Conservation (phyloP, 2,888 invertebrate genomes). For the Troilus luridus region DNA sequence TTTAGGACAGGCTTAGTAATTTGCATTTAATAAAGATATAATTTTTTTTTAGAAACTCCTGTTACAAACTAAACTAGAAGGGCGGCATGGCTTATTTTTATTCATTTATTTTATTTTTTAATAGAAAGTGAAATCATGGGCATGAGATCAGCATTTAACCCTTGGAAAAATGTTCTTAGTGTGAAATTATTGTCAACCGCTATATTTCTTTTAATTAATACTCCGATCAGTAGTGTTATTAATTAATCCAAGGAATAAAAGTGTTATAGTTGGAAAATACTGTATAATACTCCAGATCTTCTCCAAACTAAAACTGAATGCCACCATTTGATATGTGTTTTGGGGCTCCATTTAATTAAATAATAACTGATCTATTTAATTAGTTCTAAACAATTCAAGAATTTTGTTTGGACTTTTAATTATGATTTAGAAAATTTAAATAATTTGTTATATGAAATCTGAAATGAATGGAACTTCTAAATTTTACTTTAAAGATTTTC, state of each 20-base stretch:
- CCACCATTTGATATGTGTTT: no score
- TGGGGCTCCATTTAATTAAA: no score
- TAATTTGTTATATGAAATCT: no score
- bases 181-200: neutral
- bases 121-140: neutral
- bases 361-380: no score
- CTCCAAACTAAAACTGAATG: neutral
- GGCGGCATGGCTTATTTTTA: slow-evolving; percentile 31
- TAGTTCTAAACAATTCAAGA: no score
- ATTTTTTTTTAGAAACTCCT: neutral
- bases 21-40: neutral
- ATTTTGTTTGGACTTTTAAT: no score
- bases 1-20: slow-evolving; percentile 44
- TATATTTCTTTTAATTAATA: neutral
- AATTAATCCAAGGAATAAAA: neutral
- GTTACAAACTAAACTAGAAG: neutral
- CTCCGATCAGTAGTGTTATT: neutral
- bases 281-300: neutral
- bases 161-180: neutral
- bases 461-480: no score
- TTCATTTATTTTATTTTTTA: neutral
- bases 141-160: slow-evolving; percentile 2
- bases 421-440: no score
- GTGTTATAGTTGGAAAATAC: neutral
- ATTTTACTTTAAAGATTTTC: no score